Evolutionary conservation across 2,113 vertebrate genomes (phyloP).

Genomic region (Brachyistius frenatus): DNA sequence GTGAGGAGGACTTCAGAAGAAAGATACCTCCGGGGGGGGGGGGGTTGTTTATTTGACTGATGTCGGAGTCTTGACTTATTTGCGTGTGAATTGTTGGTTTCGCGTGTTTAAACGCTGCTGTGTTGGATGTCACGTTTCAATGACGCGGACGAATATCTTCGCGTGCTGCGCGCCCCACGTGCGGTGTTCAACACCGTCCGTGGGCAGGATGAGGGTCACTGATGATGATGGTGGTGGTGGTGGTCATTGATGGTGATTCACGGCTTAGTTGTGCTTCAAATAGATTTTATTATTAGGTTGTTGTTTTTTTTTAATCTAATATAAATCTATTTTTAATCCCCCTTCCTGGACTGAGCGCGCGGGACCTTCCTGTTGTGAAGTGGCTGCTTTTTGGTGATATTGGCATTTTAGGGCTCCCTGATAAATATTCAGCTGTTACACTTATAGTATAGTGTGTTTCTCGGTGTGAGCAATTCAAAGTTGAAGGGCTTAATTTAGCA

Average conservation of each 20-base stretch:
- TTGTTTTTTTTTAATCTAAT: no score
- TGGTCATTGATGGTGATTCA: no score
- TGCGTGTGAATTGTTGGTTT: no score
- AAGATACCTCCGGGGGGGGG: rapidly evolving
- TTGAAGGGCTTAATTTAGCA: neutral
- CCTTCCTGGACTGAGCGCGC: neutral
- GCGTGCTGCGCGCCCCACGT: constrained; percentile 50
- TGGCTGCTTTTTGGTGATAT: neutral
- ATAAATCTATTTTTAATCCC: no score
- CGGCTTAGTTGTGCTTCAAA: no score
- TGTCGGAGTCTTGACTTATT: neutral
- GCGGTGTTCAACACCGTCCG: neutral
- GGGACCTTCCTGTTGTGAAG: no score
- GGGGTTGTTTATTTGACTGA: neutral
- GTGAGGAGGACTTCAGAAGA: no score
- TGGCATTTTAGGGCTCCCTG: neutral
- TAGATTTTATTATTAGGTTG: no score
- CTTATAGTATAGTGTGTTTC: neutral
- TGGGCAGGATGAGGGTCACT: no score
- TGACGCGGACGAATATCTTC: neutral
- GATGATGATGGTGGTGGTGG: no score
- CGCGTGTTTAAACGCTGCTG: neutral
- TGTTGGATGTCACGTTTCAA: constrained; percentile 23
- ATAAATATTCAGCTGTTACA: neutral
- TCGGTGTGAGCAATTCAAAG: neutral